Evolutionary conservation across 2,113 vertebrate species (phyloP).

Genomic region (Scophthalmus maximus): DNA sequence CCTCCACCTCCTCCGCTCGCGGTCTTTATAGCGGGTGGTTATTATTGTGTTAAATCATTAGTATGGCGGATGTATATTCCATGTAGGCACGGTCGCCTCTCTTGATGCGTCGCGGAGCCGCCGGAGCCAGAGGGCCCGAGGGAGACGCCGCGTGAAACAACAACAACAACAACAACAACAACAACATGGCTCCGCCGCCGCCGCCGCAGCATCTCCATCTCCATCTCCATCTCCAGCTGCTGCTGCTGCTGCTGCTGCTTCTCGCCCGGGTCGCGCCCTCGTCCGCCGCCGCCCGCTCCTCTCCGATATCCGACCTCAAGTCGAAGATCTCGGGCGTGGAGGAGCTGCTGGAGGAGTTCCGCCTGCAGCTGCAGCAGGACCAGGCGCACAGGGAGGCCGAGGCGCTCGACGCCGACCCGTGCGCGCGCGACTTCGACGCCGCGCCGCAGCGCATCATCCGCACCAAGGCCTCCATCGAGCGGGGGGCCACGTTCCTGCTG

Average conservation of each 20-base stretch:
- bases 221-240: slow-evolving; percentile 13
- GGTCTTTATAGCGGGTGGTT: too few relatives aligned
- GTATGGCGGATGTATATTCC: too few relatives aligned
- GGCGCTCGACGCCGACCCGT: slow-evolving; percentile 69
- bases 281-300: slow-evolving; percentile 45
- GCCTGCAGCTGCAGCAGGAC: slow-evolving; percentile 88
- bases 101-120: too few relatives aligned
- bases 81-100: too few relatives aligned
- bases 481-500: slow-evolving; percentile 89
- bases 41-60: too few relatives aligned
- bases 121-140: background rate
- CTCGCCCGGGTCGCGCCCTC: background rate
- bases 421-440: slow-evolving; percentile 73
- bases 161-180: slow-evolving; percentile 21
- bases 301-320: slow-evolving; percentile 80
- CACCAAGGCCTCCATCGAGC: slow-evolving; percentile 90
- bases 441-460: slow-evolving; percentile 90
- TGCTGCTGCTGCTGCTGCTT: slow-evolving; percentile 57
- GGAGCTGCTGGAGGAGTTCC: slow-evolving; percentile 90
- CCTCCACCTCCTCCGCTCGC: background rate
- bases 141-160: background rate
- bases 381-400: slow-evolving; percentile 70
- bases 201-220: slow-evolving; percentile 47
- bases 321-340: slow-evolving; percentile 88
- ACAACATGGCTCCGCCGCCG: slow-evolving; percentile 68